These are phyloP conservation scores for Helicolenus hilgendorfi DNA, from an alignment of 2,797 vertebrate genomes.

Conservation along the genomic window DNA sequence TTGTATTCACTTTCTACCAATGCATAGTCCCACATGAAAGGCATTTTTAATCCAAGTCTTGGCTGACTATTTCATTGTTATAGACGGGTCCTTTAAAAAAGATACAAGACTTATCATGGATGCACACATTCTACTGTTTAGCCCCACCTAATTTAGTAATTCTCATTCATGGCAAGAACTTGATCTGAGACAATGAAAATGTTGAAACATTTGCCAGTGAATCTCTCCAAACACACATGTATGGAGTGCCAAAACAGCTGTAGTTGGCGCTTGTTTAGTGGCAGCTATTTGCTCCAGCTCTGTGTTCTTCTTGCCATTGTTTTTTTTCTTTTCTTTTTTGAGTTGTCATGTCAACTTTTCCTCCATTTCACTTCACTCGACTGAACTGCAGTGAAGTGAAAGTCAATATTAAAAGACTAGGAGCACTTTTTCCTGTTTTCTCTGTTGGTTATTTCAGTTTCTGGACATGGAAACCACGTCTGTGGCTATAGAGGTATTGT, in stretches of 20 bases:
- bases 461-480: constrained; percentile 32
- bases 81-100: constrained; percentile 10
- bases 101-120: constrained; percentile 24
- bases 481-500: constrained; percentile 1
- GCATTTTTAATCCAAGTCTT: constrained; percentile 47
- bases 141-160: constrained; percentile 3
- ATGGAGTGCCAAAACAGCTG: background rate
- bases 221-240: background rate
- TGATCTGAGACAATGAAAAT: constrained; percentile 9
- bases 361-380: constrained; percentile 29
- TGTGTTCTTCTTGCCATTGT: background rate
- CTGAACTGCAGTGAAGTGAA: background rate
- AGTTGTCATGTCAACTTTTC: background rate
- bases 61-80: constrained; percentile 22
- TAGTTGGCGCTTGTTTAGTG: background rate
- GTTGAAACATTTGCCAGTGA: background rate
- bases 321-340: constrained; percentile 7
- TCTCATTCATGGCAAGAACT: background rate
- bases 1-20: constrained; percentile 61
- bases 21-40: constrained; percentile 48
- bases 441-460: constrained; percentile 25
- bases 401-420: constrained; percentile 9
- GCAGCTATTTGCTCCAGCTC: background rate
- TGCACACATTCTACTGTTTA: constrained; percentile 16
- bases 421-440: background rate